Conservation (phyloP, 2,113 vertebrate genomes). For the Macquaria ambigua region DNA sequence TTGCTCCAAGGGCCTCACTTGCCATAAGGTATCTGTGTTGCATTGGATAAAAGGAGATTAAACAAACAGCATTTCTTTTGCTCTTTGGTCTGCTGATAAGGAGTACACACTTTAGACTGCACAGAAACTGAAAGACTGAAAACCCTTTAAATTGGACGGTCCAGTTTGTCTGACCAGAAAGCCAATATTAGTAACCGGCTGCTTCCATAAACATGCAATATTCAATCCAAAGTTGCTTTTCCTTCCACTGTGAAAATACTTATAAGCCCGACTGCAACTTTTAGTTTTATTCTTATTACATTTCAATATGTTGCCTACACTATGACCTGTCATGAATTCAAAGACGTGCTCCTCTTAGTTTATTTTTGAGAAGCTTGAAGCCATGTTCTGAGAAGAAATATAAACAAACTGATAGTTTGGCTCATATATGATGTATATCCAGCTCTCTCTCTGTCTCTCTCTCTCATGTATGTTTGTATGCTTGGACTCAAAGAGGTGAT, state of each 20-base stretch:
- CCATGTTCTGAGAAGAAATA: constrained; percentile 67
- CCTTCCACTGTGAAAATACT: constrained; percentile 80
- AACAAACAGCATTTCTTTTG: constrained; percentile 36
- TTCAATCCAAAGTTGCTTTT: constrained; percentile 80
- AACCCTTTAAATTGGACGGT: constrained; percentile 74
- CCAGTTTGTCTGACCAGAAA: constrained; percentile 52
- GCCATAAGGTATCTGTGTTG: constrained; percentile 4
- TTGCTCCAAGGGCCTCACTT: constrained; percentile 17
- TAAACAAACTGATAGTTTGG: constrained; percentile 50
- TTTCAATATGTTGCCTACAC: constrained; percentile 65
- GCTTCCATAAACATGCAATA: constrained; percentile 83
- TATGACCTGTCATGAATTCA: constrained; percentile 63
- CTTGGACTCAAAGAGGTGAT: constrained; percentile 38
- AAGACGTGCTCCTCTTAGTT: constrained; percentile 62
- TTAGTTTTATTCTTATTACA: constrained; percentile 49
- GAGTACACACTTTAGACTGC: constrained; percentile 9
- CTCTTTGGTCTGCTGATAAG: constrained; percentile 11
- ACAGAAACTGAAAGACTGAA: constrained; percentile 48
- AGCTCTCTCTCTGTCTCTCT: constrained; percentile 30
- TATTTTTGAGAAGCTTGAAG: constrained; percentile 73
- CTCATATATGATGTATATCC: constrained; percentile 41
- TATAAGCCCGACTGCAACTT: constrained; percentile 57
- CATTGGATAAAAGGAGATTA: constrained; percentile 40
- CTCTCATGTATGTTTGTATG: constrained; percentile 56
- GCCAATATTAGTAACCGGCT: constrained; percentile 68